Evolutionary conservation across 2,888 invertebrate species (phyloP).

Genomic region (Stenurella melanura): DNA sequence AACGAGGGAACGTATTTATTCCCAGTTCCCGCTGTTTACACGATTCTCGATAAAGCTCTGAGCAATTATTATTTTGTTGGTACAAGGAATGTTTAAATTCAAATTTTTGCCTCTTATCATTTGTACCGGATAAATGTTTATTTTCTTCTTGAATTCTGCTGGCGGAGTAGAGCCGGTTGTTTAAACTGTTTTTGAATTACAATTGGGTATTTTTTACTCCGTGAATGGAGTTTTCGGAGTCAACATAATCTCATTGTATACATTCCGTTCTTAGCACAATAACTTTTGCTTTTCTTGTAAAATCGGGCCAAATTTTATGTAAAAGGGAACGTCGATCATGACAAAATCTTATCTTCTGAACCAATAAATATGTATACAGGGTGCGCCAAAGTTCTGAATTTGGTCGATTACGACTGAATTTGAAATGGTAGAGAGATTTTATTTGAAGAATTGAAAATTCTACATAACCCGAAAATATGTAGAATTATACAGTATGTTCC

Average conservation of each 20-base stretch:
- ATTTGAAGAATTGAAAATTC: too few relatives aligned
- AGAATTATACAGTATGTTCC: too few relatives aligned
- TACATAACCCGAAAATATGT: too few relatives aligned
- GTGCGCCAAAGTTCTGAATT: too few relatives aligned
- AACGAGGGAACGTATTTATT: slow-evolving; percentile 44
- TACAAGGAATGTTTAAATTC: slow-evolving; percentile 33
- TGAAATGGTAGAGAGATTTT: too few relatives aligned
- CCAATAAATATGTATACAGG: too few relatives aligned
- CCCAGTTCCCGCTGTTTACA: slow-evolving; percentile 30
- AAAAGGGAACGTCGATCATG: too few relatives aligned
- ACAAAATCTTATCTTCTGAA: too few relatives aligned
- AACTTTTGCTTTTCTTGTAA: neutral
- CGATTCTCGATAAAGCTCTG: slow-evolving; percentile 35
- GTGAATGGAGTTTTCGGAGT: neutral
- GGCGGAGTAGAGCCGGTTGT: neutral
- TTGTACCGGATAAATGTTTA: slow-evolving; percentile 25
- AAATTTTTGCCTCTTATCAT: slow-evolving; percentile 33
- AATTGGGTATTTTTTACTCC: slow-evolving; percentile 13
- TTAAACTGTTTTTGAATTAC: slow-evolving; percentile 22
- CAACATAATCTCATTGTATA: neutral
- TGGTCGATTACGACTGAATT: too few relatives aligned
- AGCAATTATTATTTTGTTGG: slow-evolving; percentile 38
- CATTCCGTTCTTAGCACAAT: neutral
- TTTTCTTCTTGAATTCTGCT: slow-evolving; percentile 33
- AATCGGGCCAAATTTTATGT: neutral